Percentiles rank a stretch among this genome's conserved stretches.
These are phyloP conservation scores for Temnothorax unifasciatus DNA, from an alignment of 2,888 invertebrate species.

Conservation along the genomic window DNA sequence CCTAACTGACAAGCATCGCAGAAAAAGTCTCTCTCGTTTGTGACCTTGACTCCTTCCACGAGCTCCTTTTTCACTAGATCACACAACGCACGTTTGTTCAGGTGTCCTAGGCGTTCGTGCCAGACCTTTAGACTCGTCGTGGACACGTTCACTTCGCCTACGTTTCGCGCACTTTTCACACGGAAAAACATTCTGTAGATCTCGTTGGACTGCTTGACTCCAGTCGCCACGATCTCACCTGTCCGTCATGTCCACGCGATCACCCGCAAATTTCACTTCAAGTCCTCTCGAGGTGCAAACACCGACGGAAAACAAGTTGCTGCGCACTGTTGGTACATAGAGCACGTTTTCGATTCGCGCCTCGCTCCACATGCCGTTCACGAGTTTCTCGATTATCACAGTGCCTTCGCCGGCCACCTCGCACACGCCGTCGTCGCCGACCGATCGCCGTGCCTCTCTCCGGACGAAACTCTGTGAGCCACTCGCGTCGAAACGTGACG, in stretches of 20 bases:
- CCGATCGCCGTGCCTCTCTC: not conserved
- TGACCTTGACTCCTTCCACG: not conserved
- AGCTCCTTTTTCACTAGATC: fast-evolving
- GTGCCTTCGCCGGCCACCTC: not conserved
- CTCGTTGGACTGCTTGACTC: not conserved
- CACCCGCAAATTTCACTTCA: not conserved
- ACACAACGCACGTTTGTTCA: not conserved
- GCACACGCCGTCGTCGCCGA: not conserved
- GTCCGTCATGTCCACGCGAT: not conserved
- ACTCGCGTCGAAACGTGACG: not conserved
- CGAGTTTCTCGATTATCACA: not conserved
- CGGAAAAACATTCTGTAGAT: not conserved
- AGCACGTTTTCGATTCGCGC: not conserved
- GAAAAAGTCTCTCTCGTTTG: not conserved
- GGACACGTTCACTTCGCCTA: not conserved
- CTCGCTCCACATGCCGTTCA: not conserved
- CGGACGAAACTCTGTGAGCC: not conserved
- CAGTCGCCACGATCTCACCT: not conserved
- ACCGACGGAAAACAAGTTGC: not conserved
- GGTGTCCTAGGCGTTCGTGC: not conserved
- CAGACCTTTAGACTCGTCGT: not conserved
- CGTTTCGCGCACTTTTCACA: not conserved
- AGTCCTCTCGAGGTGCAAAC: not conserved
- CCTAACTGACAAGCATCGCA: not conserved
- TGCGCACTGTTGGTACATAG: not conserved